phyloP scores from a whole-genome alignment of 2,113 vertebrate genomes.

The Aix galericulata region DNA sequence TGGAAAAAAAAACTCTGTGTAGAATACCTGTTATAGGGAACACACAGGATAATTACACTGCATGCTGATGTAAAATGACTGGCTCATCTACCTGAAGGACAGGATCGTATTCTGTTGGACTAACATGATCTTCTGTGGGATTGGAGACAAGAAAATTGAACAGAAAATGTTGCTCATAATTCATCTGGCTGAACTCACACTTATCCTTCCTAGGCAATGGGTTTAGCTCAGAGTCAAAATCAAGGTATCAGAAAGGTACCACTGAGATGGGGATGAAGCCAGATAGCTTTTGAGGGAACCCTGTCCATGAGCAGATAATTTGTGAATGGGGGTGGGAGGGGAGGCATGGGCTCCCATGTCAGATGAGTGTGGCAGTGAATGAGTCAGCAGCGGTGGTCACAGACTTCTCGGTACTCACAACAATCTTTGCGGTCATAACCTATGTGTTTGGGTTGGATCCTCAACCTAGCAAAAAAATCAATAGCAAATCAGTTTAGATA shows the following conservation, averaged over 20 bases:
- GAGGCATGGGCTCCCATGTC: background rate
- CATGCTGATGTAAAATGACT: background rate
- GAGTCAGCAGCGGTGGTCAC: background rate
- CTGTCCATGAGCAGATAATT: background rate
- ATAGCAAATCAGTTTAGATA: background rate
- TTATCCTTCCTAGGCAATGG: background rate
- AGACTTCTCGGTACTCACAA: background rate
- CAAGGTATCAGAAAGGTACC: background rate
- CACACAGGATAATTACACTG: background rate
- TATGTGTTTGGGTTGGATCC: background rate
- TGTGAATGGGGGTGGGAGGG: background rate
- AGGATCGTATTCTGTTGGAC: background rate
- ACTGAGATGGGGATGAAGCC: background rate
- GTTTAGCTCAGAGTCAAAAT: constrained; percentile 30
- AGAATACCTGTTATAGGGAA: background rate
- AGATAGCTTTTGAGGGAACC: background rate
- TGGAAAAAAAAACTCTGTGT: background rate
- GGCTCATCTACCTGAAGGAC: background rate
- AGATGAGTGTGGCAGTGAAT: background rate
- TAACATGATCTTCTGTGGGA: background rate
- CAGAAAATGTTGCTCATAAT: constrained; percentile 39
- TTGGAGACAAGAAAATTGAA: background rate
- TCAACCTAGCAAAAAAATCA: background rate
- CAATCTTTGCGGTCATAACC: background rate
- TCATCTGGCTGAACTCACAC: constrained; percentile 32